phyloP scores from a whole-genome alignment of 1,140 invertebrate genomes.

The Drosophila albomicans region DNA sequence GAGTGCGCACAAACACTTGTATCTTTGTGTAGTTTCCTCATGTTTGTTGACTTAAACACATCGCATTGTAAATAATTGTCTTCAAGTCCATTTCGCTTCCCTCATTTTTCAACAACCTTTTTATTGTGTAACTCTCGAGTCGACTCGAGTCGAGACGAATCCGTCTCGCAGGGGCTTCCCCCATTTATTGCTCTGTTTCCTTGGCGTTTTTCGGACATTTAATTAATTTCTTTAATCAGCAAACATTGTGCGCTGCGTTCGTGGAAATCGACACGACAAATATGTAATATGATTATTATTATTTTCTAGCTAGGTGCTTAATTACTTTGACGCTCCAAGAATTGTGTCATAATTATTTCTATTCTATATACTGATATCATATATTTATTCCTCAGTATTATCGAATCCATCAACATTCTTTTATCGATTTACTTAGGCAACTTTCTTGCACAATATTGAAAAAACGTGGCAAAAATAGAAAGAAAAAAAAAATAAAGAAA shows the following conservation, averaged over 20 bases:
- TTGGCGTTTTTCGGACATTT: slow-evolving; percentile 12
- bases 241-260: slow-evolving; percentile 14
- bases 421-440: slow-evolving; percentile 2
- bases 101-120: background rate
- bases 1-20: slow-evolving; percentile 13
- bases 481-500: background rate
- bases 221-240: slow-evolving; percentile 37
- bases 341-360: background rate
- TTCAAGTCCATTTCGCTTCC: slow-evolving; percentile 21
- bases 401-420: background rate
- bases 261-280: background rate
- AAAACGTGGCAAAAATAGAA: background rate
- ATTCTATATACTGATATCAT: background rate
- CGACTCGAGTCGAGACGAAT: background rate
- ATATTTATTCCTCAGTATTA: background rate
- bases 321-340: background rate
- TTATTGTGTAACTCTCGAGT: background rate
- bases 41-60: slow-evolving; percentile 37
- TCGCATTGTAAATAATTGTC: slow-evolving; percentile 52
- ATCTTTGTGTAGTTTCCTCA: slow-evolving; percentile 19
- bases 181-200: background rate
- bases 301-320: background rate
- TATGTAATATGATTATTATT: background rate
- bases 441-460: slow-evolving; percentile 10
- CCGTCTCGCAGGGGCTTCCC: too few species aligned